Conservation (phyloP, 2,113 vertebrate genomes). For the Myrmecophaga tridactyla region DNA sequence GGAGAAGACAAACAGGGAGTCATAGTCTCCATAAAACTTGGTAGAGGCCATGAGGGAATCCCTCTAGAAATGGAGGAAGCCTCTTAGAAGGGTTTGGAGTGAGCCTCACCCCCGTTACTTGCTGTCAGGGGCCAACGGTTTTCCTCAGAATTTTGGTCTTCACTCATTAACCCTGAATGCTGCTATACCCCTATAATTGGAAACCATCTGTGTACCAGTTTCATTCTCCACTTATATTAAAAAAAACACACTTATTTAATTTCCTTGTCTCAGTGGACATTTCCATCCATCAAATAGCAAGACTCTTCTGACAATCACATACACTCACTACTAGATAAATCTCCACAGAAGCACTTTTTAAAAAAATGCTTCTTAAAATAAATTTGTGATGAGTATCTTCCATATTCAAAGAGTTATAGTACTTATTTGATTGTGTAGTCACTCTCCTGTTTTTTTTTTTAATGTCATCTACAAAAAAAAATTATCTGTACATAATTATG, state of each 20-base stretch:
- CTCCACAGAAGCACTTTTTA: not conserved
- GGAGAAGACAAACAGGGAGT: not conserved
- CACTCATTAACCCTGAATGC: not conserved
- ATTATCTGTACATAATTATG: not conserved
- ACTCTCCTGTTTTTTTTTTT: not conserved
- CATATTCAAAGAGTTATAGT: not conserved
- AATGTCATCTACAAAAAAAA: not conserved
- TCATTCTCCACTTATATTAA: not conserved
- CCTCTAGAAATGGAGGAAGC: not conserved
- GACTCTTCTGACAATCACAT: not conserved
- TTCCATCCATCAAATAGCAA: not conserved
- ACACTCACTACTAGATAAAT: not conserved
- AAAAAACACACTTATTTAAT: not conserved
- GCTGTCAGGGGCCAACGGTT: not conserved
- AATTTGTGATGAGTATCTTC: not conserved
- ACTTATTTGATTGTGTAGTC: not conserved
- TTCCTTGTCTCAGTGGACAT: not conserved
- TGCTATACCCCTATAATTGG: not conserved
- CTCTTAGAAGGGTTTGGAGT: not conserved
- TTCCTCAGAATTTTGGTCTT: not conserved
- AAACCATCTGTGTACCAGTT: not conserved
- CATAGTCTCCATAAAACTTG: not conserved
- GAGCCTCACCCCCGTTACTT: not conserved
- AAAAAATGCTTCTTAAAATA: conserved; percentile 14
- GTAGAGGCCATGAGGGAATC: not conserved